Conservation (phyloP, 2,888 invertebrate genomes). For the Mesorhabditis spiculigera region DNA sequence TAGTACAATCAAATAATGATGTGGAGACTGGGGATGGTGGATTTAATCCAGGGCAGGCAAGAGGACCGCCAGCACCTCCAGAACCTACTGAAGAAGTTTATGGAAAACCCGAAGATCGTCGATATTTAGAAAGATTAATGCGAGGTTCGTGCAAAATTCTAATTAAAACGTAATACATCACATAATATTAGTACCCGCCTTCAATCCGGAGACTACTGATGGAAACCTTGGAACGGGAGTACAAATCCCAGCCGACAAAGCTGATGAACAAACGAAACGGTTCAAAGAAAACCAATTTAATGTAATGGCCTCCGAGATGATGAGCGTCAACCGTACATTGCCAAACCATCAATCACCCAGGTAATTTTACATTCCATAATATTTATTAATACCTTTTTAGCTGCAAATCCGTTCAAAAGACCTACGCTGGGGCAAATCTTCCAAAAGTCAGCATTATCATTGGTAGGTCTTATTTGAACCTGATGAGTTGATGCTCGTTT, state of each 20-base stretch:
- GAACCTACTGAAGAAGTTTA: slow-evolving; percentile 16
- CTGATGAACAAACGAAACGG: slow-evolving; percentile 43
- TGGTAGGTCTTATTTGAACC: slow-evolving; percentile 12
- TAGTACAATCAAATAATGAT: background rate
- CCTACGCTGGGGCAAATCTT: slow-evolving; percentile 64
- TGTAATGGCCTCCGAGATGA: slow-evolving; percentile 86
- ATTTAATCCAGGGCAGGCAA: background rate
- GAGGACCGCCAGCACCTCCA: background rate
- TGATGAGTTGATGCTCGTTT: background rate
- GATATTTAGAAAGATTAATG: background rate
- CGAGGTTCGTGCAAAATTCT: slow-evolving; percentile 7
- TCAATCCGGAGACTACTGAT: slow-evolving; percentile 28
- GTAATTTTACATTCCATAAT: slow-evolving; percentile 11
- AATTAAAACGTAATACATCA: slow-evolving; percentile 7
- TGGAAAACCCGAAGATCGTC: slow-evolving; percentile 11
- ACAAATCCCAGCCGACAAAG: slow-evolving; percentile 34
- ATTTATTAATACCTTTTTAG: slow-evolving; percentile 14
- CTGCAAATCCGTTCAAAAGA: slow-evolving; percentile 16
- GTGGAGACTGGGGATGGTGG: background rate
- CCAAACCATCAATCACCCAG: slow-evolving; percentile 72
- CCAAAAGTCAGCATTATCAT: slow-evolving; percentile 94
- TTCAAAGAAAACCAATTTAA: slow-evolving; percentile 71
- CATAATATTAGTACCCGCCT: slow-evolving; percentile 26
- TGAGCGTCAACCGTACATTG: slow-evolving; percentile 88
- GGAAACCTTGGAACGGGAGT: slow-evolving; percentile 54